Evolutionary conservation across 2,797 vertebrate species (phyloP).

Genomic region (Pantherophis alleghaniensis): DNA sequence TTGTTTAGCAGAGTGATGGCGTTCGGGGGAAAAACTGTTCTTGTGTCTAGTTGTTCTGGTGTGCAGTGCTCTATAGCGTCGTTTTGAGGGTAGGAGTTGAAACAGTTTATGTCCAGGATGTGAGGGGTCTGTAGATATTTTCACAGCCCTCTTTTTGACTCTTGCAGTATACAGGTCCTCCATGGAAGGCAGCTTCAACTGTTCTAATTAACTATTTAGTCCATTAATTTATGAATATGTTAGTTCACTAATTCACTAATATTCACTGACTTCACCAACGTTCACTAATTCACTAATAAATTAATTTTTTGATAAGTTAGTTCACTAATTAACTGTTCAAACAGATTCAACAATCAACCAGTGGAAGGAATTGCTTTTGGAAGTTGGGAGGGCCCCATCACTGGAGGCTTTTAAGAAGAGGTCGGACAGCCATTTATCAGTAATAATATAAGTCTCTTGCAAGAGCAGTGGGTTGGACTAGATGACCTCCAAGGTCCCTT

Average conservation of each 20-base stretch:
- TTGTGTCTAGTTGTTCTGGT: too few species aligned
- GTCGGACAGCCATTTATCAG: background rate
- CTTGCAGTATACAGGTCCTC: too few species aligned
- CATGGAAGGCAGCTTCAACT: too few species aligned
- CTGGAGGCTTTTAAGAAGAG: background rate
- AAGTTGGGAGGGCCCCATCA: background rate
- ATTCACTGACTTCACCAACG: background rate
- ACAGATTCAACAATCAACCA: background rate
- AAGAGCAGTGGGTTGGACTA: background rate
- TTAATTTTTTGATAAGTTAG: background rate
- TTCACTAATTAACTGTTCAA: background rate
- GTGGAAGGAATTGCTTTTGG: background rate
- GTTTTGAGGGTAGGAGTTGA: too few species aligned
- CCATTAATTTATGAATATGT: background rate
- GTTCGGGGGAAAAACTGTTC: too few species aligned
- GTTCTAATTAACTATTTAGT: too few species aligned
- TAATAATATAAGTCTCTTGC: background rate
- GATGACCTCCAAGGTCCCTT: background rate
- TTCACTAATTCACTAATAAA: background rate
- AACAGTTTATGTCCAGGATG: too few species aligned
- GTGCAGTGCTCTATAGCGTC: too few species aligned
- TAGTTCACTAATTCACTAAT: background rate
- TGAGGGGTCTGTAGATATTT: too few species aligned
- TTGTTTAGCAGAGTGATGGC: too few species aligned
- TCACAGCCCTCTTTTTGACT: too few species aligned